A percentile compares a stretch with the other conserved stretches of the same genome.
phyloP scores from a whole-genome alignment of 1,140 invertebrate genomes.

The Thaumetopoea pityocampa region DNA sequence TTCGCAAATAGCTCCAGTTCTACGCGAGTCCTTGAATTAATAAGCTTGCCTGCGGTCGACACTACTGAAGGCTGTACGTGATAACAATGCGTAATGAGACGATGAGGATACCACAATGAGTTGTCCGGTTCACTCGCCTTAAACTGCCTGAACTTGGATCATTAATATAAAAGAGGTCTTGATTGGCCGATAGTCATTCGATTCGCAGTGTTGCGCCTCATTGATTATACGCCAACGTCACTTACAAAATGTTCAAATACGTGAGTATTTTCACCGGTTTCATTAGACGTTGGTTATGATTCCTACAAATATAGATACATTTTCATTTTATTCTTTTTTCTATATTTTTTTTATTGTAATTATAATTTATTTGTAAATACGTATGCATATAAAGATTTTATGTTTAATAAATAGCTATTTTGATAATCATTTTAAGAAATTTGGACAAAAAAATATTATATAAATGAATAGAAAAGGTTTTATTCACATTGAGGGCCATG shows the following conservation, averaged over 20 bases:
- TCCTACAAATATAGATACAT: too few relatives aligned
- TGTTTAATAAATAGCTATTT: too few relatives aligned
- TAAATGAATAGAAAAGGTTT: too few relatives aligned
- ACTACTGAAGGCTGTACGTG: slow-evolving; percentile 48
- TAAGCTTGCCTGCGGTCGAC: slow-evolving; percentile 27
- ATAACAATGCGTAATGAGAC: slow-evolving; percentile 38
- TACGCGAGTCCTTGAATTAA: slow-evolving; percentile 45
- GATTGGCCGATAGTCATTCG: slow-evolving; percentile 29
- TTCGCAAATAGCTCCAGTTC: too few relatives aligned
- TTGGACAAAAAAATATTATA: too few relatives aligned
- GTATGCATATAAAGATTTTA: too few relatives aligned
- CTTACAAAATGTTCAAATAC: slow-evolving; percentile 68
- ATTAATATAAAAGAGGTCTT: slow-evolving; percentile 47
- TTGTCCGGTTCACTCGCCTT: slow-evolving; percentile 43
- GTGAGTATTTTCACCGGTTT: too few relatives aligned
- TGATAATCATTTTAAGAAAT: too few relatives aligned
- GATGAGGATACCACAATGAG: slow-evolving; percentile 45
- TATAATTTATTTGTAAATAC: too few relatives aligned
- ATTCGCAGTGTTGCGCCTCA: slow-evolving; percentile 22
- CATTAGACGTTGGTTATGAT: too few relatives aligned
- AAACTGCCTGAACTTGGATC: slow-evolving; percentile 10
- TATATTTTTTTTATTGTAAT: slow-evolving; percentile 7
- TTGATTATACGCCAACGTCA: slow-evolving; percentile 10
- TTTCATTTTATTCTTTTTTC: slow-evolving; percentile 13
- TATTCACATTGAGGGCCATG: too few relatives aligned